Evolutionary conservation across 1,140 invertebrate species (phyloP), one percentile per base, ranked within the genome.

Genomic region (Anastrepha ludens): DNA sequence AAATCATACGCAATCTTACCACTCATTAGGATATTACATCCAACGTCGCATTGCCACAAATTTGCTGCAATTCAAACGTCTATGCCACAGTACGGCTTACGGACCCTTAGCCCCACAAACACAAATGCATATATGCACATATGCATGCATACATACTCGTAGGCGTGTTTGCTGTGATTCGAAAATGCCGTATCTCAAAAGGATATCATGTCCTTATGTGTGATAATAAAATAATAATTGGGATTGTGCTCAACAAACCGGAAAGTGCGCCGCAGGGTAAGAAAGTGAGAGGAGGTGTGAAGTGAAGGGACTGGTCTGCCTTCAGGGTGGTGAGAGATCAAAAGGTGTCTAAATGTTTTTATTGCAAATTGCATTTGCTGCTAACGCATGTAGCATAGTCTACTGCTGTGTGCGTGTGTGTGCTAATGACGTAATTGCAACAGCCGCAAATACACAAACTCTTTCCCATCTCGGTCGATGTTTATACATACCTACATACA

Each of bases 181-280:
- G n/a, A 20, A 29, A 81, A n/a, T 55, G 74, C 17, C n/a, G 47
- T n/a, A 81, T 81, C 47, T 81, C 74, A 11, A 50, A 41, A 81
- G 74, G 47, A 81, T 29, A 81, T 8, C 74, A 58, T 58, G 47
- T 81, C 74, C 74, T 81, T 81, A 81, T 81, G 47, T 20, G 74
- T 50, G 74, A 81, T 81, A 81, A 81, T 81, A 81, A 81, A 81
- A 81, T 81, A 81, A 81, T 81, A 81, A 81, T 81, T 81, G 50
- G 47, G 74, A 47, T 81, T 81, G 74, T 81, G 74, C 20, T 81
- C 74, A 81, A 81, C 74, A 81, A 81, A 81, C 74, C 74, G 50
- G 47, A 81, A 81, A 81, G 74, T 81, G 47, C 74, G 55, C 74
- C 74, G 74, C 74, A 81, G 74, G 50, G 74, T n/a, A 62, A 15